These are phyloP conservation scores for Anableps anableps DNA, from an alignment of 2,797 vertebrate genomes.

Conservation along the genomic window DNA sequence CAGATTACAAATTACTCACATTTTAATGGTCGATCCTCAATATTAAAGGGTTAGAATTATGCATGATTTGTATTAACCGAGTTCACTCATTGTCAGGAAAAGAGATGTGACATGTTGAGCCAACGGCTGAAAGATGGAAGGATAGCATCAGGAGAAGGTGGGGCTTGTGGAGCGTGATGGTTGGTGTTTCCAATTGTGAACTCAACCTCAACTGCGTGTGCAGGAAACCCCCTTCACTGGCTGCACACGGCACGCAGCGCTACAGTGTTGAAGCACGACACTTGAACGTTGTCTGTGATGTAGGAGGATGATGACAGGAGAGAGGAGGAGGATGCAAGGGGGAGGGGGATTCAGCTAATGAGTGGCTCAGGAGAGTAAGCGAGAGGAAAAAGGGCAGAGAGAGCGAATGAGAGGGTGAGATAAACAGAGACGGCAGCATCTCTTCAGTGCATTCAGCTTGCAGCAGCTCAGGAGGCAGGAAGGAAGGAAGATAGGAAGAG, in stretches of 20 bases:
- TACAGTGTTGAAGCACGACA: constrained; percentile 71
- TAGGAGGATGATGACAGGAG: constrained; percentile 75
- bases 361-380: constrained; percentile 40
- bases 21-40: background rate
- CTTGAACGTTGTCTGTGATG: constrained; percentile 72
- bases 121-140: constrained; percentile 16
- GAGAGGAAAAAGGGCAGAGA: constrained; percentile 56
- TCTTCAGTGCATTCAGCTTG: constrained; percentile 71
- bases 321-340: constrained; percentile 32
- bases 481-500: constrained; percentile 58
- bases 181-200: constrained; percentile 58
- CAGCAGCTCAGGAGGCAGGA: constrained; percentile 69
- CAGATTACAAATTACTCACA: background rate
- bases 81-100: constrained; percentile 5
- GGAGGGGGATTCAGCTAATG: constrained; percentile 42
- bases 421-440: constrained; percentile 72
- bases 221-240: constrained; percentile 76
- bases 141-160: constrained; percentile 45
- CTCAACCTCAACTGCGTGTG: constrained; percentile 56
- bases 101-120: constrained; percentile 23
- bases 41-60: background rate
- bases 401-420: constrained; percentile 66
- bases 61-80: background rate
- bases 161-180: constrained; percentile 36
- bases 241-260: constrained; percentile 75